Conservation (phyloP, 2,113 vertebrate genomes). For the Psammodynastes pulverulentus region DNA sequence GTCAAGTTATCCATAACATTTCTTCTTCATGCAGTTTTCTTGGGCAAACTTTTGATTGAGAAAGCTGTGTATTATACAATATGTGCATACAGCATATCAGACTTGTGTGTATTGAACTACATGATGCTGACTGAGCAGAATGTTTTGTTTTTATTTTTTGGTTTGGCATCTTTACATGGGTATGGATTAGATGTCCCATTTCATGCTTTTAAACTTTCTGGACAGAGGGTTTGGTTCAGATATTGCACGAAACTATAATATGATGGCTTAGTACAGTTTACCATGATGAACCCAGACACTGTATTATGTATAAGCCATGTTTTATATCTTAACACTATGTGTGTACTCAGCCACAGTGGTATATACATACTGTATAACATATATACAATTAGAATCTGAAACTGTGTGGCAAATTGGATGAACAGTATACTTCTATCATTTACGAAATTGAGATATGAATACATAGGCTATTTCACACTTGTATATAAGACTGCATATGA, state of each 20-base stretch:
- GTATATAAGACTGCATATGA: background rate
- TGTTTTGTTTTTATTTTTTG: no score
- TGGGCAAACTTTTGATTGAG: background rate
- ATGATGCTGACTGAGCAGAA: background rate
- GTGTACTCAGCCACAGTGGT: background rate
- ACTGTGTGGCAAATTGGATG: background rate
- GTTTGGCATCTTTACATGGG: background rate
- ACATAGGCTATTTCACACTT: background rate
- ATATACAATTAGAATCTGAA: background rate
- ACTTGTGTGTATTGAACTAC: background rate
- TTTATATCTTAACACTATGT: background rate
- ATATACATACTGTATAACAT: background rate
- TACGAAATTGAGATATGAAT: background rate
- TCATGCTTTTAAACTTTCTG: background rate
- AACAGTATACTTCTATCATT: background rate
- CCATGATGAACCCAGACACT: background rate
- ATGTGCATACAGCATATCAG: background rate
- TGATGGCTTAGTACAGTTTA: background rate
- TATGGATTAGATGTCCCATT: background rate
- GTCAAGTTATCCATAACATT: slow-evolving; percentile 6
- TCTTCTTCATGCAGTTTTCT: slow-evolving; percentile 21
- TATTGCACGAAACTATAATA: background rate
- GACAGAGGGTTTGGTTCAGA: background rate
- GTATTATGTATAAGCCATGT: background rate
- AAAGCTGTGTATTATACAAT: background rate